These are phyloP conservation scores for Bilobella aurantiaca DNA, from an alignment of 1,140 invertebrate genomes.

Conservation along the genomic window DNA sequence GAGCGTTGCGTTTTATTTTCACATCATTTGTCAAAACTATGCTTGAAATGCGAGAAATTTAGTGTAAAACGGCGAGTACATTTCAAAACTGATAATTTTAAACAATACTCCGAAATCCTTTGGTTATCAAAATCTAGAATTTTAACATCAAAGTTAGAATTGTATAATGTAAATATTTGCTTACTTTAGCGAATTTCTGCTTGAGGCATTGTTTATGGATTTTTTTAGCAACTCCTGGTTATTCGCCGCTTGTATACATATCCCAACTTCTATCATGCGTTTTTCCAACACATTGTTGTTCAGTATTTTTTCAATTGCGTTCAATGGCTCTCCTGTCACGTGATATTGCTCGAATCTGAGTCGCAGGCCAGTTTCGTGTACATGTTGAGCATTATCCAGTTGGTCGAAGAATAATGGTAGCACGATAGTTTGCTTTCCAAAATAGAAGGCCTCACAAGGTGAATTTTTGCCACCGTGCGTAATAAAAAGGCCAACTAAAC, in stretches of 20 bases:
- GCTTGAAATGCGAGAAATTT: too few species aligned
- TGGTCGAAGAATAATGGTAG: conserved; percentile 1
- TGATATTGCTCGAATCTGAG: not conserved
- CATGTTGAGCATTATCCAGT: not conserved
- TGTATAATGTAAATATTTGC: too few species aligned
- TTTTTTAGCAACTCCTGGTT: too few species aligned
- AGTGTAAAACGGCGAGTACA: too few species aligned
- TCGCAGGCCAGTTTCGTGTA: not conserved
- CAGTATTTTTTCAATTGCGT: not conserved
- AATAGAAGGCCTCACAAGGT: not conserved
- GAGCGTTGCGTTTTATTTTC: too few species aligned
- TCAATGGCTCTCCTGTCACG: not conserved
- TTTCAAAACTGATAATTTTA: too few species aligned
- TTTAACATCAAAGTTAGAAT: too few species aligned
- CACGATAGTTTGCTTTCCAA: conserved; percentile 1
- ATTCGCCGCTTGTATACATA: not conserved
- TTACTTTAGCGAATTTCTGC: too few species aligned
- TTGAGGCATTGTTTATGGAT: too few species aligned
- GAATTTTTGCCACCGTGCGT: conserved; percentile 4
- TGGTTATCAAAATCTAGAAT: too few species aligned
- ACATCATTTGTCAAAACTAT: too few species aligned
- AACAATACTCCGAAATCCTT: too few species aligned
- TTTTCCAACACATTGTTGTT: not conserved
- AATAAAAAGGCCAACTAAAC: not conserved
- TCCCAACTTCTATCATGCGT: not conserved